phyloP scores from a whole-genome alignment of 2,888 invertebrate genomes.

The Heliothis peltigera region DNA sequence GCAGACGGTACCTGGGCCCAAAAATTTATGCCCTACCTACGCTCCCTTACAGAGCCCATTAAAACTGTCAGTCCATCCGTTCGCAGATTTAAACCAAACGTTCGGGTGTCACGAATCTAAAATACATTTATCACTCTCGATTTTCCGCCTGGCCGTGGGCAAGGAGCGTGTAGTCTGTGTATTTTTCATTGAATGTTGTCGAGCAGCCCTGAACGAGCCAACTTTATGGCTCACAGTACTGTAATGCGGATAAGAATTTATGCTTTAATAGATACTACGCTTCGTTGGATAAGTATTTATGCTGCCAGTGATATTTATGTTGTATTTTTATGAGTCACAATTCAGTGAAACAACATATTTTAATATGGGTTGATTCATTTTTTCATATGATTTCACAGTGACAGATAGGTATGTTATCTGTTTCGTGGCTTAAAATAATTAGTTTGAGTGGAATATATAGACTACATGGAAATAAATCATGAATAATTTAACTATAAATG shows the following conservation, averaged over 20 bases:
- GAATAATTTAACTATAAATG: neutral
- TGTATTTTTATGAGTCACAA: slow-evolving; percentile 36
- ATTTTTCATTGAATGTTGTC: slow-evolving; percentile 75
- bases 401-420: slow-evolving; percentile 11
- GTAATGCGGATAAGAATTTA: slow-evolving; percentile 59
- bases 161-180: slow-evolving; percentile 71
- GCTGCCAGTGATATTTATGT: slow-evolving; percentile 37
- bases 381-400: slow-evolving; percentile 2
- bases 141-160: slow-evolving; percentile 70
- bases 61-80: slow-evolving; percentile 84
- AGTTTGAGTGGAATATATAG: neutral
- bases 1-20: slow-evolving; percentile 66
- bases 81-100: slow-evolving; percentile 83
- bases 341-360: slow-evolving; percentile 32
- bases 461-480: slow-evolving; percentile 2
- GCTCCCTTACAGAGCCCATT: slow-evolving; percentile 82
- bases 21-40: slow-evolving; percentile 81
- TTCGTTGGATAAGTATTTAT: slow-evolving; percentile 55
- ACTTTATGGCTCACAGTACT: slow-evolving; percentile 56
- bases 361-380: slow-evolving; percentile 34
- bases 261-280: slow-evolving; percentile 58
- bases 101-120: slow-evolving; percentile 79
- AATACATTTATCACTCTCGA: slow-evolving; percentile 83
- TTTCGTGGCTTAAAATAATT: neutral
- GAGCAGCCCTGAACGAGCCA: slow-evolving; percentile 56